Percentiles rank a stretch among this genome's conserved stretches.
Conservation (phyloP, 1,140 invertebrate species). For the Nylanderia fulva region DNA sequence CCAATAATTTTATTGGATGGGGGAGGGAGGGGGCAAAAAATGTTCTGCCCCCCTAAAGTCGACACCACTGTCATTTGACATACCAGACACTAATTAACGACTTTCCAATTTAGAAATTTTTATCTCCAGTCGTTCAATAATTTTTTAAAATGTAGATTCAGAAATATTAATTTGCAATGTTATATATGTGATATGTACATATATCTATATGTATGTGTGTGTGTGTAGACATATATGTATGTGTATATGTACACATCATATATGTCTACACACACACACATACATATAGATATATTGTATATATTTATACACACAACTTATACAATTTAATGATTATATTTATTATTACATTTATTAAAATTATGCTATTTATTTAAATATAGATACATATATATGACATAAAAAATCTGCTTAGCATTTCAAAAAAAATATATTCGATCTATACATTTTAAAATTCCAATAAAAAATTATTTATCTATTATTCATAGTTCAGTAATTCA, state of each 20-base stretch:
- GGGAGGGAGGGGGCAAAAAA: too few relatives aligned
- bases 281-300: background rate
- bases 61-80: too few relatives aligned
- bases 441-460: background rate
- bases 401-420: too few relatives aligned
- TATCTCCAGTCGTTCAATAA: background rate
- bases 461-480: background rate
- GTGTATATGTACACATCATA: background rate
- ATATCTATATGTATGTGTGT: background rate
- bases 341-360: conserved; percentile 4
- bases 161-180: background rate
- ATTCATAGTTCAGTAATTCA: background rate
- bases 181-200: background rate
- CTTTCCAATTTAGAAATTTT: background rate
- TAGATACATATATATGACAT: background rate
- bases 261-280: too few relatives aligned
- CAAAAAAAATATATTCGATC: background rate
- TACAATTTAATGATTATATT: conserved; percentile 3
- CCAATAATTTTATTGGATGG: too few relatives aligned
- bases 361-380: background rate
- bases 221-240: background rate
- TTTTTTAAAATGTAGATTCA: background rate
- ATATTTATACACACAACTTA: background rate
- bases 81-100: background rate
- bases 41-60: too few relatives aligned